phyloP scores from a whole-genome alignment of 2,888 invertebrate species.

The Aleiodes alternator region DNA sequence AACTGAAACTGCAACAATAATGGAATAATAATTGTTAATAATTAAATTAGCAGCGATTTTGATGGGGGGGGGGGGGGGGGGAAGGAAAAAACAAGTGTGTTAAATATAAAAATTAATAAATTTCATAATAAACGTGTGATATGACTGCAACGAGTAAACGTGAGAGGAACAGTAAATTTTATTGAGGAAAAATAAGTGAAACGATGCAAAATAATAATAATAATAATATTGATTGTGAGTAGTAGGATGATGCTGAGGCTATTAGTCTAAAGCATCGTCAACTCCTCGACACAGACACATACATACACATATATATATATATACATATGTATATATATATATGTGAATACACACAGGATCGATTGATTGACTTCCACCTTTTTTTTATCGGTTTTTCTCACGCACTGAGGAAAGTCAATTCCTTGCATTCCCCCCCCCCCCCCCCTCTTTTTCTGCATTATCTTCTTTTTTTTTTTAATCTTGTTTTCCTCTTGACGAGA shows the following conservation, averaged over 20 bases:
- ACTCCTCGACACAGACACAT: background rate
- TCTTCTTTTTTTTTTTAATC: background rate
- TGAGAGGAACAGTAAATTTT: background rate
- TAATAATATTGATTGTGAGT: background rate
- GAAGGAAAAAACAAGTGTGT: constrained; percentile 5
- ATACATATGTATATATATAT: too few species aligned
- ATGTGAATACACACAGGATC: background rate
- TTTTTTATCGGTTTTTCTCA: background rate
- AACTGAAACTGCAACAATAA: constrained; percentile 39
- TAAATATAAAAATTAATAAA: background rate
- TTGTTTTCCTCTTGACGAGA: background rate
- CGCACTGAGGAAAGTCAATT: background rate
- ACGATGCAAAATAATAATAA: background rate
- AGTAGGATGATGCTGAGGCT: constrained; percentile 15
- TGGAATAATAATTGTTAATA: constrained; percentile 25
- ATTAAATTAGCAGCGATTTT: constrained; percentile 12
- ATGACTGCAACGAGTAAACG: background rate
- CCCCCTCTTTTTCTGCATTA: background rate
- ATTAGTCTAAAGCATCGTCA: constrained; percentile 42
- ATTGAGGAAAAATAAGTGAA: constrained; percentile 3
- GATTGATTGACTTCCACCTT: constrained; percentile 46
- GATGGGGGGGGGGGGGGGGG: background rate
- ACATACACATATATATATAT: too few species aligned
- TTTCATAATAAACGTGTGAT: constrained; percentile 16
- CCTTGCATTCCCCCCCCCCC: background rate